Base-by-base conservation (phyloP, 2,888 invertebrate species). In the Mechanitis mazaeus region DNA sequence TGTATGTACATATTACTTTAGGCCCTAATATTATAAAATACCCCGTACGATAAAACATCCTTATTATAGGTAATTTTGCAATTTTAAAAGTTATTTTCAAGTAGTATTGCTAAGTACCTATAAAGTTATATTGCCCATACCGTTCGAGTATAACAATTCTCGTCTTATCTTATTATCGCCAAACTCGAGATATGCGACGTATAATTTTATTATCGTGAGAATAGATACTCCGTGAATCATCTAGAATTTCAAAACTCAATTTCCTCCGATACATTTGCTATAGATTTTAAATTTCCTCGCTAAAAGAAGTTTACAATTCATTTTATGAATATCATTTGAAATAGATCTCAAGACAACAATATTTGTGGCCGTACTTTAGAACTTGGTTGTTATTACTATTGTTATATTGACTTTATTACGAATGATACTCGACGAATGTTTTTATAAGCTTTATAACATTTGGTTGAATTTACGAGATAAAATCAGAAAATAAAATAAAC, bases 161-260 rank as follows among this genome's bases (percentile, higher is more conserved):
- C 59, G 54, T 55, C 63, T 57, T 61, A 66, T 64, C 57, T 33
- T 58, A 66, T 61, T 64, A 66, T 60, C 50, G 58, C 61, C 60
- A 56, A 62, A 66, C 60, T 61, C 68, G 68, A 69, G 66, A 73
- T 71, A 71, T 67, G 68, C 66, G 64, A 64, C 59, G 70, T 81
- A 78, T 82, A 82, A 82, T 84, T 84, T 84, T 85, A 85, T 81
- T 81, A 85, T 78, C 74, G 74, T 73, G 76, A 78, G 79, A 81
- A 80, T 80, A 75, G 75, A 75, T 70, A 72, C 81, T 78, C 77
- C 79, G 80, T 80, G 79, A 79, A 78, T 81, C 79, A 74, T 79
- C 72, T 77, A 79, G 77, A 83, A 83, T 81, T 84, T 87, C 81
- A 85, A 83, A 86, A 84, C 82, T 83, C 85, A 81, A 87, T 86